phyloP scores from a whole-genome alignment of 2,888 invertebrate species.

The Cryptus armator region DNA sequence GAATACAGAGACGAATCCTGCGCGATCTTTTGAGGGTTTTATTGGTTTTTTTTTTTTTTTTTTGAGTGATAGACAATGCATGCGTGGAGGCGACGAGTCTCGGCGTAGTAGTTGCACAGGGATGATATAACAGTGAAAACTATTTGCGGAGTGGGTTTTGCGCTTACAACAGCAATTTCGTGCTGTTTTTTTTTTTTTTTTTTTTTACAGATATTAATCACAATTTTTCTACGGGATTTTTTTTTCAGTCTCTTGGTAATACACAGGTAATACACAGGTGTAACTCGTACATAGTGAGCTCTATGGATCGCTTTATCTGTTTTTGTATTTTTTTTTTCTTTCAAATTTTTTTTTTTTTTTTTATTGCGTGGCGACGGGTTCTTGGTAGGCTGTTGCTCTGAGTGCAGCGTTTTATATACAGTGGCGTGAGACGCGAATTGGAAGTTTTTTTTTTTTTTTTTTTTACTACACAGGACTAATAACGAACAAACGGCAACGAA shows the following conservation, averaged over 20 bases:
- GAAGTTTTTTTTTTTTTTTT: conserved; percentile 7
- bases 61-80: conserved; percentile 40
- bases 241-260: conserved; percentile 29
- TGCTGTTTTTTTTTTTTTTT: conserved; percentile 4
- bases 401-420: conserved; percentile 37
- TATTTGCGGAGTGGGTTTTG: conserved; percentile 26
- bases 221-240: conserved; percentile 44
- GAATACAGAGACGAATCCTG: conserved; percentile 3
- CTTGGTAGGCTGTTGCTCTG: conserved; percentile 47
- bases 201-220: conserved; percentile 30
- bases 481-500: conserved; percentile 21
- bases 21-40: not conserved
- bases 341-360: not conserved
- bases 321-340: conserved; percentile 1
- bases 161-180: conserved; percentile 36
- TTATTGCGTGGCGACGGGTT: conserved; percentile 27
- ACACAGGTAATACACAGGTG: conserved; percentile 22
- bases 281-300: not conserved
- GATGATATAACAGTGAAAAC: conserved; percentile 9
- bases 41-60: conserved; percentile 26
- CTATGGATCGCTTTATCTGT: not conserved
- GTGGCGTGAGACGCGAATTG: conserved; percentile 19
- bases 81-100: conserved; percentile 58
- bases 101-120: conserved; percentile 24
- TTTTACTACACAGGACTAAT: not conserved